Percentiles rank a stretch among this genome's conserved stretches.
These are phyloP conservation scores for Ceratosolen solmsi DNA, from an alignment of 1,140 invertebrate species.

Conservation along the genomic window DNA sequence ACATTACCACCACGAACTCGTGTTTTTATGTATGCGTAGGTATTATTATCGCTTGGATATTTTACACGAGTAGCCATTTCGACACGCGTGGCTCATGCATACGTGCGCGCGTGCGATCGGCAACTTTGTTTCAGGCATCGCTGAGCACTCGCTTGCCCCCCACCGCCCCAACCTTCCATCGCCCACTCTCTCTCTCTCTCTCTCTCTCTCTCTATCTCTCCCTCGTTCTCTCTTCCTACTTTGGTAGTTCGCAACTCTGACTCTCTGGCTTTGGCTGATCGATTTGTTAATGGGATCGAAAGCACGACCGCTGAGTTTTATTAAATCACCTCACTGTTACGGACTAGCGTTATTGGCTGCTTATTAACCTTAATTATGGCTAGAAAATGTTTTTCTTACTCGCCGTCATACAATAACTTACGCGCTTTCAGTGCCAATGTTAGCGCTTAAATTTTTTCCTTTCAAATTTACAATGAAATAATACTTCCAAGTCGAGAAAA, in stretches of 20 bases:
- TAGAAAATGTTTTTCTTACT: background rate
- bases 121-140: background rate
- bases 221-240: background rate
- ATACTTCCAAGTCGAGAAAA: background rate
- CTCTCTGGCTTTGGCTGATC: conserved; percentile 47
- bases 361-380: conserved; percentile 43
- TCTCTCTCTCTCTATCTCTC: background rate
- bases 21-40: background rate
- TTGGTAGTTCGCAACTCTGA: conserved; percentile 3
- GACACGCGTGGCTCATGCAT: conserved; percentile 9
- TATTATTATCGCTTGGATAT: conserved; percentile 40
- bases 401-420: background rate
- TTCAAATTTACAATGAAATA: background rate
- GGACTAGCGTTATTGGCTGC: conserved; percentile 21
- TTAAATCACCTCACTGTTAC: conserved; percentile 28
- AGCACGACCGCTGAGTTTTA: conserved; percentile 37
- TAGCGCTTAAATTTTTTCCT: background rate
- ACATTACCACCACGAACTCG: background rate
- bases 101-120: background rate
- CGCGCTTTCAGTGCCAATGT: background rate
- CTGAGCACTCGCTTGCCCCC: background rate
- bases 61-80: conserved; percentile 22
- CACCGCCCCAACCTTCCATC: background rate
- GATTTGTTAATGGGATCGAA: conserved; percentile 55
- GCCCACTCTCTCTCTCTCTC: background rate